Conservation (phyloP, 64 coral and sea anemone species). For the Dendrophyllia cribrosa region DNA sequence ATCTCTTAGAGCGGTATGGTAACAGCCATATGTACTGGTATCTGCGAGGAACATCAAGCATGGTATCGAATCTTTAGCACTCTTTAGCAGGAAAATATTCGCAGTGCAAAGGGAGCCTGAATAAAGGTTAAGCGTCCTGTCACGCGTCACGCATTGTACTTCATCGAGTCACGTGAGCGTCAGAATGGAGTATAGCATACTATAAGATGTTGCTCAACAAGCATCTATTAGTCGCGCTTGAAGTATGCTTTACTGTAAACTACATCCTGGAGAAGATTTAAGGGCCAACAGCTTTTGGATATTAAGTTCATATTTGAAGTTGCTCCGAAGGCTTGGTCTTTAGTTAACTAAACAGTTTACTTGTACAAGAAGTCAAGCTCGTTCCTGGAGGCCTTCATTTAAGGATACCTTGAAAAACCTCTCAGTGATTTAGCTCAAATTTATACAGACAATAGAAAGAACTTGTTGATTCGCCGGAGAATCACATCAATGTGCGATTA, state of each 20-base stretch:
- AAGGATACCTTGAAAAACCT: too few species aligned
- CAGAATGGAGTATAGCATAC: neutral
- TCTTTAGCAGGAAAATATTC: neutral
- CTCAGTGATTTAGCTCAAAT: too few species aligned
- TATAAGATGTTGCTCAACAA: neutral
- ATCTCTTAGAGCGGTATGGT: conserved; percentile 23
- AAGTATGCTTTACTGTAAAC: too few species aligned
- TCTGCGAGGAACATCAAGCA: conserved; percentile 30
- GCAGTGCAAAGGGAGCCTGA: neutral
- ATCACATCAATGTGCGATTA: neutral
- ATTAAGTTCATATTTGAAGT: too few species aligned
- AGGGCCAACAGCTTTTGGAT: too few species aligned
- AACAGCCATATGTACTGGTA: conserved; percentile 38
- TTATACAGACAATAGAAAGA: neutral
- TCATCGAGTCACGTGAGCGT: neutral
- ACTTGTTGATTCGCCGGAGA: neutral
- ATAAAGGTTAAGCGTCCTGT: neutral
- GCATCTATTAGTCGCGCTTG: neutral
- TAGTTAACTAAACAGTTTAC: too few species aligned
- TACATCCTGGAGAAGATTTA: too few species aligned
- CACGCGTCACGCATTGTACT: neutral
- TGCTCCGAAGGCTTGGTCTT: too few species aligned
- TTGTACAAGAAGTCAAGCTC: too few species aligned
- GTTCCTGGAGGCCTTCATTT: too few species aligned
- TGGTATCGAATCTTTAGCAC: neutral